These are phyloP conservation scores for Micoletzkya japonica DNA, from an alignment of 2,888 invertebrate species.

Conservation along the genomic window DNA sequence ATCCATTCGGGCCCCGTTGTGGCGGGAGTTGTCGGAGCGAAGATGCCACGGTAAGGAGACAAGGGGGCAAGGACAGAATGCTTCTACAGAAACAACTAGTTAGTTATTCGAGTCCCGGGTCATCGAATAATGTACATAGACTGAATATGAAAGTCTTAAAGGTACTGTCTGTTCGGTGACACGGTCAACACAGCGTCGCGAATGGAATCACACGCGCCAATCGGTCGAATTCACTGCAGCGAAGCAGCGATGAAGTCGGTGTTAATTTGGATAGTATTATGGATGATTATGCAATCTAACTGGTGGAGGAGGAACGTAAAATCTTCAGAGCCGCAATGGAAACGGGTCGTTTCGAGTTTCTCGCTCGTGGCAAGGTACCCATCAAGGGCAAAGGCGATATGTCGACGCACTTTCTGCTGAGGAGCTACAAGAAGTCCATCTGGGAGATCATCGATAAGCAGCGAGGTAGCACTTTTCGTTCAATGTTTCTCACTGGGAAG, in stretches of 20 bases:
- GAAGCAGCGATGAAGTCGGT: slow-evolving; percentile 41
- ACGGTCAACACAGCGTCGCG: slow-evolving; percentile 52
- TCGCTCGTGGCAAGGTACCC: slow-evolving; percentile 47
- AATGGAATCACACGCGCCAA: slow-evolving; percentile 51
- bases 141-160: no score
- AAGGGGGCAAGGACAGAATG: no score
- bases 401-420: slow-evolving; percentile 52
- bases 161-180: slow-evolving; percentile 55
- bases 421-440: slow-evolving; percentile 53
- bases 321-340: slow-evolving; percentile 40
- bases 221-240: slow-evolving; percentile 51
- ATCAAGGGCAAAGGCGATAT: slow-evolving; percentile 58
- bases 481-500: no score
- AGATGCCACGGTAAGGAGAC: slow-evolving; percentile 31
- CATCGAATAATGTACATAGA: no score
- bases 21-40: slow-evolving; percentile 30
- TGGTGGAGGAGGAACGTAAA: no score
- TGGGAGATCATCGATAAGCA: slow-evolving; percentile 55
- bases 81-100: no score
- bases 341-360: slow-evolving; percentile 55
- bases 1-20: slow-evolving; percentile 33
- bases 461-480: no score
- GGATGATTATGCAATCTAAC: no score
- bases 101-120: no score
- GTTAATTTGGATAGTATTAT: no score